Evolutionary conservation across 2,888 invertebrate species (phyloP).

Genomic region (Drosophila formosana): DNA sequence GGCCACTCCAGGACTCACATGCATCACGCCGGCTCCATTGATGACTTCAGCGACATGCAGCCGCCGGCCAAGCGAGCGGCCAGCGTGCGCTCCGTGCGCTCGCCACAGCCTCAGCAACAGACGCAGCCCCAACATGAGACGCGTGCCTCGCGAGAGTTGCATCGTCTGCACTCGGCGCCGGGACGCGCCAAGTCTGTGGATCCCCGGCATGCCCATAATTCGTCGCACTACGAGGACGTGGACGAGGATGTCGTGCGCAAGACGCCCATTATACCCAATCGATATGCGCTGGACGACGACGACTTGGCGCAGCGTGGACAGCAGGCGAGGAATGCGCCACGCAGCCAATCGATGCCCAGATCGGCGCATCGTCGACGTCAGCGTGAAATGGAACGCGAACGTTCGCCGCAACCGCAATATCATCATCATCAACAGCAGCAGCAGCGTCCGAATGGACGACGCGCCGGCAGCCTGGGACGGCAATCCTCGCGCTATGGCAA

Average conservation of each 20-base stretch:
- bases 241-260: constrained; percentile 85
- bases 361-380: constrained; percentile 74
- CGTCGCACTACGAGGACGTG: constrained; percentile 79
- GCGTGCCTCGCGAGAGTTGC: constrained; percentile 72
- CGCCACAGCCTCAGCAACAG: constrained; percentile 56
- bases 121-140: constrained; percentile 67
- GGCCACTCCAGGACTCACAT: constrained; percentile 78
- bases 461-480: constrained; percentile 68
- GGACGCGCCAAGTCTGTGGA: constrained; percentile 84
- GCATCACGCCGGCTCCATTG: constrained; percentile 72
- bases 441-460: constrained; percentile 52
- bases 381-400: constrained; percentile 59
- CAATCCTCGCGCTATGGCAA: constrained; percentile 80
- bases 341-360: constrained; percentile 84
- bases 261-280: constrained; percentile 89
- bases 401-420: constrained; percentile 54
- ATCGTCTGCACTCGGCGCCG: constrained; percentile 73
- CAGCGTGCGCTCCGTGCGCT: constrained; percentile 81
- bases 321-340: constrained; percentile 53
- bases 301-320: constrained; percentile 30
- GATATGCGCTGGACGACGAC: constrained; percentile 88
- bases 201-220: constrained; percentile 71
- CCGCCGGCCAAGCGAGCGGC: constrained; percentile 77
- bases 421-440: constrained; percentile 31
- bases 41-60: constrained; percentile 73